A percentile compares a stretch with the other conserved stretches of the same genome.
Evolutionary conservation across 2,113 vertebrate genomes (phyloP).

Genomic region (Phrynocephalus versicolor): DNA sequence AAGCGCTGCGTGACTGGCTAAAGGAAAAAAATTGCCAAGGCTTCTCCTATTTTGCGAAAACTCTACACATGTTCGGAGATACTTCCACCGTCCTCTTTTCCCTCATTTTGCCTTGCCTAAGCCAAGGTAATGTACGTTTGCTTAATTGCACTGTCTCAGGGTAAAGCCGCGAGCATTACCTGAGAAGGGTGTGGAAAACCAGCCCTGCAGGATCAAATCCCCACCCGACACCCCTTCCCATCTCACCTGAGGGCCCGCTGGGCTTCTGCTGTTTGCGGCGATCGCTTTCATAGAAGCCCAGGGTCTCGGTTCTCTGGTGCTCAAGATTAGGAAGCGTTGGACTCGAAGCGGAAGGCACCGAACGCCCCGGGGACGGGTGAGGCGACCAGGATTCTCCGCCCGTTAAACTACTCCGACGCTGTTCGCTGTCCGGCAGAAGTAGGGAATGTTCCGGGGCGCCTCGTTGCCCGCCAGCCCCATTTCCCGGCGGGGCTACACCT

Average conservation of each 20-base stretch:
- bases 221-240: background rate
- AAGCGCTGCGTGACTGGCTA: background rate
- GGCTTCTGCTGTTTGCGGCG: conserved; percentile 66
- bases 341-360: background rate
- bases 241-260: conserved; percentile 68
- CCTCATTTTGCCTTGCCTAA: background rate
- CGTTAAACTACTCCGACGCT: conserved; percentile 57
- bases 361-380: background rate
- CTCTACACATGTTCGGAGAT: background rate
- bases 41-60: background rate
- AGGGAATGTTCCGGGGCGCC: conserved; percentile 36
- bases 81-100: background rate
- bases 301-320: conserved; percentile 70
- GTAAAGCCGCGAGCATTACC: background rate
- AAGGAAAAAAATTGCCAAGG: background rate
- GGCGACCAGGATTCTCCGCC: conserved; percentile 35
- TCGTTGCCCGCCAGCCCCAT: conserved; percentile 50
- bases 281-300: conserved; percentile 80
- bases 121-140: no score
- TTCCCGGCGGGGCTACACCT: conserved; percentile 40
- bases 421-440: conserved; percentile 37
- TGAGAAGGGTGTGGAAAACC: no score
- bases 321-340: background rate
- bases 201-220: background rate
- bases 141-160: background rate